Evolutionary conservation across 2,888 invertebrate species (phyloP), one percentile per base, ranked within the genome.

Genomic region (Amphimallon solstitiale): DNA sequence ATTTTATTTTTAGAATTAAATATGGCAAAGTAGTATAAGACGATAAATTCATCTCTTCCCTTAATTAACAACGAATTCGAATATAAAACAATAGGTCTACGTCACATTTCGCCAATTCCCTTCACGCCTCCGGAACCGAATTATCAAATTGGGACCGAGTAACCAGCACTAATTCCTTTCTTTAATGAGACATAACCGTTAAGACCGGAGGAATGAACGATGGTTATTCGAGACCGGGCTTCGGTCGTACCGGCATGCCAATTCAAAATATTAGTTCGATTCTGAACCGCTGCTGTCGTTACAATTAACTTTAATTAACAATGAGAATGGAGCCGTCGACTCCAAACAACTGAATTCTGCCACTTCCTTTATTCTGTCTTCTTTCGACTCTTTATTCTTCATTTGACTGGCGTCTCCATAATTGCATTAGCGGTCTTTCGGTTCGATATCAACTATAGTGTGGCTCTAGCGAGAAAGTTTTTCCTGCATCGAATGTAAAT

Each of bases 301-400:
- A 72, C 74, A 74, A 75, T 75, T 75, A 75, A 73, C 71, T 75
- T 74, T 75, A 75, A 74, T 75, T 75, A 75, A 74, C 73, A 74
- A 72, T 72, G 73, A 71, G 67, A 69, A 72, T 70, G 71, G 70
- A 72, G 69, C 67, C 72, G 71, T 70, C 73, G 68, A 70, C 71
- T 72, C 69, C 70, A 68, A 73, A 73, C 74, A 71, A 72, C 72
- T 72, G 70, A 71, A 72, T 72, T 72, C 68, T 70, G 69, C 70
- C 54, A 68, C 62, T 49, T 71, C 67, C 68, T 63, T 67, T 62
- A 46, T 40, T 21, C 35, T 59, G 43, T 49, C 64, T 60, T 59
- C 14, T 40, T 48, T 52, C 38, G 37, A 52, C 34, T 45, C 38
- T 14, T 62, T 37, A 19, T 37, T 19, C 48, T 19, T 62, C 21